Evolutionary conservation across 2,888 invertebrate genomes (phyloP).

Genomic region (Thumatha senex): DNA sequence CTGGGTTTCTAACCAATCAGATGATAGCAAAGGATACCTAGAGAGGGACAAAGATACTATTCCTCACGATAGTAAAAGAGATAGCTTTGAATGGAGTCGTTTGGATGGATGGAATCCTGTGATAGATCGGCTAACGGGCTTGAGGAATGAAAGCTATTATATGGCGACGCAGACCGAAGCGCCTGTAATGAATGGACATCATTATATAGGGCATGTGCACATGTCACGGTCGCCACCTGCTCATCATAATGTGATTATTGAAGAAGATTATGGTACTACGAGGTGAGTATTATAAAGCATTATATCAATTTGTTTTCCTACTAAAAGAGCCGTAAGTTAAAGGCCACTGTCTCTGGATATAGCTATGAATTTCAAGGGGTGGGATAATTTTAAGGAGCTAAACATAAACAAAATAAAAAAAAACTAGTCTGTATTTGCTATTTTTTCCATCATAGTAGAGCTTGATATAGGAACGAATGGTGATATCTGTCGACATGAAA

Average conservation of each 20-base stretch:
- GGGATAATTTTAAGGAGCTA: too few relatives aligned
- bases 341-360: too few relatives aligned
- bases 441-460: too few relatives aligned
- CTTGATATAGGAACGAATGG: too few relatives aligned
- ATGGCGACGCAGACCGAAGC: slow-evolving; percentile 88
- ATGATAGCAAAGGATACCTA: slow-evolving; percentile 76
- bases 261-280: slow-evolving; percentile 82
- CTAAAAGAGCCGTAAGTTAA: too few relatives aligned
- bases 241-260: slow-evolving; percentile 85
- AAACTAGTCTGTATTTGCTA: too few relatives aligned
- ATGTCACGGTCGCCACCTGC: slow-evolving; percentile 76
- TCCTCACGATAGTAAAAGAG: slow-evolving; percentile 75
- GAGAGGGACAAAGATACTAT: slow-evolving; percentile 76
- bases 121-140: slow-evolving; percentile 91
- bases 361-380: too few relatives aligned
- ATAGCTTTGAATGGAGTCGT: slow-evolving; percentile 83
- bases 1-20: slow-evolving; percentile 79
- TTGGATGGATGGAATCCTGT: slow-evolving; percentile 93
- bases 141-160: slow-evolving; percentile 96
- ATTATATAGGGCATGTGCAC: slow-evolving; percentile 68
- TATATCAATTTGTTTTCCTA: background rate
- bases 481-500: too few relatives aligned
- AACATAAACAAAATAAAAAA: too few relatives aligned
- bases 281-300: slow-evolving; percentile 40
- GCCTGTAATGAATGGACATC: slow-evolving; percentile 79